Evolutionary conservation across 2,113 vertebrate species (phyloP).

Genomic region (Ondatra zibethicus): DNA sequence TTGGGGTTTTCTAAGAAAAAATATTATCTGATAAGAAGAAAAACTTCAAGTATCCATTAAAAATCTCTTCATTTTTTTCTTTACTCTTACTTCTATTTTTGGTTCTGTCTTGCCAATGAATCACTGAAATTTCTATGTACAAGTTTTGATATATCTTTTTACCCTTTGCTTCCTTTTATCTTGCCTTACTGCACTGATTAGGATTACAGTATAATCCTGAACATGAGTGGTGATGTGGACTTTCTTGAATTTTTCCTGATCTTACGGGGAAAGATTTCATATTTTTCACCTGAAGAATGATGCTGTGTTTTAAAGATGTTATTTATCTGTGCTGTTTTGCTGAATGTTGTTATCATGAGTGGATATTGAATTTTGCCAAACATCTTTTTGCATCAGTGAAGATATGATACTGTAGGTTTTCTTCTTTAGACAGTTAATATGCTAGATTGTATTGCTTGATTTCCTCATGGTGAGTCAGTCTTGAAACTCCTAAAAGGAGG

Average conservation of each 20-base stretch:
- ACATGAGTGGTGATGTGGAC: background rate
- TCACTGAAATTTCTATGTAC: background rate
- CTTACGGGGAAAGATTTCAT: background rate
- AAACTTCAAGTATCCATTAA: background rate
- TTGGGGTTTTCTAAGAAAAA: conserved; percentile 3
- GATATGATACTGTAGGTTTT: background rate
- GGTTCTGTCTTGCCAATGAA: too few species aligned
- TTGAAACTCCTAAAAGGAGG: background rate
- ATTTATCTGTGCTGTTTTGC: conserved; percentile 6
- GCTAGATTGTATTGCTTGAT: background rate
- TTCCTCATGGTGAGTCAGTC: background rate
- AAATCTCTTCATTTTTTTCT: background rate
- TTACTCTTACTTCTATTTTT: background rate
- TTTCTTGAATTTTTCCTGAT: background rate
- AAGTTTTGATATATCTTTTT: background rate
- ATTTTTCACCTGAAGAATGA: conserved; percentile 23
- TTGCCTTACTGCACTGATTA: background rate
- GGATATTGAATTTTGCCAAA: conserved; percentile 31
- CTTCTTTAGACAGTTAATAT: conserved; percentile 19
- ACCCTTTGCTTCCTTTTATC: background rate
- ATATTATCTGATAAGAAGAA: background rate
- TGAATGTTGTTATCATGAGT: background rate
- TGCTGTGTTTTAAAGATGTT: background rate
- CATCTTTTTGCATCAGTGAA: background rate
- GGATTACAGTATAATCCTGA: background rate